Conservation (phyloP, 2,113 vertebrate species). For the Strix aluco region DNA sequence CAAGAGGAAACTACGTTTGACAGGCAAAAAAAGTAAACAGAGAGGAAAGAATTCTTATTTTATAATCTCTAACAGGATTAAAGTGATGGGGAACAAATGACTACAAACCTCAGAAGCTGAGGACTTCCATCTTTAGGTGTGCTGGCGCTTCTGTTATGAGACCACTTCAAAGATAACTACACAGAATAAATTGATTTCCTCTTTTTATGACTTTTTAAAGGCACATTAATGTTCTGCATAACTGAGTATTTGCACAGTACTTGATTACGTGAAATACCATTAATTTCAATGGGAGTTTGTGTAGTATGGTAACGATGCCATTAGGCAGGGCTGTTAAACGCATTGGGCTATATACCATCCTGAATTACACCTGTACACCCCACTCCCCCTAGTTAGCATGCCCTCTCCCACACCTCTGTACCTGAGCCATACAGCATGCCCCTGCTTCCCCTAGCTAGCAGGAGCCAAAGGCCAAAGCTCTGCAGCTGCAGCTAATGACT, state of each 20-base stretch:
- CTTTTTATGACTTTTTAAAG: conserved; percentile 48
- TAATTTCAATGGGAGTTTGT: conserved; percentile 61
- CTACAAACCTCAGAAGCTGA: not conserved
- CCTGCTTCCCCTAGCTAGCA: not conserved
- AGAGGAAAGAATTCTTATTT: not conserved
- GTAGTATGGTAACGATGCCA: conserved; percentile 42
- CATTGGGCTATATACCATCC: conserved; percentile 14
- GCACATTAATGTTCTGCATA: conserved; percentile 40
- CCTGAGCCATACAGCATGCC: not conserved
- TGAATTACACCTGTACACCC: conserved; percentile 12
- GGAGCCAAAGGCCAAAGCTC: not conserved
- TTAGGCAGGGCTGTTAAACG: conserved; percentile 57
- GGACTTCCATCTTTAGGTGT: not conserved
- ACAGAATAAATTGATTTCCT: conserved; percentile 16
- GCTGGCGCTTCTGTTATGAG: not conserved
- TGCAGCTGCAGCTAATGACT: conserved; percentile 23
- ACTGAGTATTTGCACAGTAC: conserved; percentile 37
- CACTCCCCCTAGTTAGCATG: not conserved
- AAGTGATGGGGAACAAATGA: not conserved
- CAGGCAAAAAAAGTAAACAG: not conserved
- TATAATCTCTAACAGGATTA: not conserved
- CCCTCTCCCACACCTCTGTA: not conserved
- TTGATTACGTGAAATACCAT: conserved; percentile 64
- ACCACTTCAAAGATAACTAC: conserved; percentile 15
- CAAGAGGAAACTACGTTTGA: not conserved